Conservation (phyloP, 2,113 vertebrate species). For the Ctenodactylus gundi region DNA sequence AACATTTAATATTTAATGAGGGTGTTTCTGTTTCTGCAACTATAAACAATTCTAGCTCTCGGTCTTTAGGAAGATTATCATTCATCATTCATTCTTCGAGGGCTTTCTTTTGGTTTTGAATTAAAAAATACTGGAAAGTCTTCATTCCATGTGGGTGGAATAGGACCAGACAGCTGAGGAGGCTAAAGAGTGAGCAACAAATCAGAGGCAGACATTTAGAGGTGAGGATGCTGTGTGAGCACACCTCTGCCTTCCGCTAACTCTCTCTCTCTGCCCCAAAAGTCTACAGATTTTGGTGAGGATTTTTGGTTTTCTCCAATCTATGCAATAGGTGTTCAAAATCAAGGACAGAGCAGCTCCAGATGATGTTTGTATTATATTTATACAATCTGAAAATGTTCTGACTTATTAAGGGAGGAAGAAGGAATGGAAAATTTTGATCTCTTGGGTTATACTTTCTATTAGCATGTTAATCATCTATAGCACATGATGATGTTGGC, state of each 20-base stretch:
- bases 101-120: slow-evolving; percentile 23
- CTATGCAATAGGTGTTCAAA: not conserved
- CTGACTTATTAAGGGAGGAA: slow-evolving; percentile 1
- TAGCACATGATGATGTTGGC: not conserved
- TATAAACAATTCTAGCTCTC: not conserved
- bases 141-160: not conserved
- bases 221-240: not conserved
- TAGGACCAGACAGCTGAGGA: not conserved
- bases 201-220: not conserved
- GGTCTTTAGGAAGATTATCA: not conserved
- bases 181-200: not conserved
- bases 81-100: not conserved
- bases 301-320: not conserved
- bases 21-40: not conserved
- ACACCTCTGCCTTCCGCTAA: too few species aligned
- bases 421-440: slow-evolving; percentile 6
- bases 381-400: not conserved
- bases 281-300: not conserved
- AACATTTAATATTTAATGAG: not conserved
- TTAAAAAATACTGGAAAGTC: not conserved
- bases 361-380: not conserved
- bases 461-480: not conserved
- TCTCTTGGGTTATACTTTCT: not conserved
- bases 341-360: not conserved
- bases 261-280: not conserved